These are phyloP conservation scores for Sesamia nonagrioides DNA, from an alignment of 1,140 invertebrate species.

Conservation along the genomic window DNA sequence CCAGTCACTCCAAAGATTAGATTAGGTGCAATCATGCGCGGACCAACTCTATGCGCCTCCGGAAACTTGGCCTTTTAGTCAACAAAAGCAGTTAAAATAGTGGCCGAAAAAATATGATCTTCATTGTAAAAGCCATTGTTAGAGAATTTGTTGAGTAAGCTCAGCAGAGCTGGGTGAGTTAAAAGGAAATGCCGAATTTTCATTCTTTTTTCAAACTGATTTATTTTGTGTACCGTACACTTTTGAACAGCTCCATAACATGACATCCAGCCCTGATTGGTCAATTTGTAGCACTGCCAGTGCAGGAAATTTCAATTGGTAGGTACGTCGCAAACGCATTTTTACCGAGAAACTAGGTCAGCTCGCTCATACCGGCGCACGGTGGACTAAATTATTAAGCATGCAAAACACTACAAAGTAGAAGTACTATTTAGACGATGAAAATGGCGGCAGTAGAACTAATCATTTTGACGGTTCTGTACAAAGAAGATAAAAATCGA, in stretches of 20 bases:
- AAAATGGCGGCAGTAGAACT: background rate
- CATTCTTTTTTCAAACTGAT: background rate
- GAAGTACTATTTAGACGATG: background rate
- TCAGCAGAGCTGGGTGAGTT: too few species aligned
- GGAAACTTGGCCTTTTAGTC: background rate
- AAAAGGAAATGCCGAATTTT: too few species aligned
- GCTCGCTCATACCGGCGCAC: background rate
- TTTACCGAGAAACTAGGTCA: constrained; percentile 38
- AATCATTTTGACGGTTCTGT: background rate
- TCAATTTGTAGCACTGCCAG: constrained; percentile 34
- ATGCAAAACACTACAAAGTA: constrained; percentile 6
- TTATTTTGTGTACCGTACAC: background rate
- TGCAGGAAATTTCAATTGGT: constrained; percentile 46
- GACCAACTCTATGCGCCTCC: background rate
- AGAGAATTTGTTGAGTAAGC: too few species aligned
- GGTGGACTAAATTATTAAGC: background rate
- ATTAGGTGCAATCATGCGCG: constrained; percentile 12
- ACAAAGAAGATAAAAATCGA: too few species aligned
- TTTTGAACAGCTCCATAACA: constrained; percentile 23
- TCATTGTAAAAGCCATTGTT: too few species aligned
- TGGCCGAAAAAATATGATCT: too few species aligned
- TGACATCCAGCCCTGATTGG: constrained; percentile 27
- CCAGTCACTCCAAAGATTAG: constrained; percentile 10
- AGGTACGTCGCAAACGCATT: constrained; percentile 37
- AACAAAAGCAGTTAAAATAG: background rate